phyloP scores from a whole-genome alignment of 2,797 vertebrate genomes.

The Phaenicophaeus curvirostris region DNA sequence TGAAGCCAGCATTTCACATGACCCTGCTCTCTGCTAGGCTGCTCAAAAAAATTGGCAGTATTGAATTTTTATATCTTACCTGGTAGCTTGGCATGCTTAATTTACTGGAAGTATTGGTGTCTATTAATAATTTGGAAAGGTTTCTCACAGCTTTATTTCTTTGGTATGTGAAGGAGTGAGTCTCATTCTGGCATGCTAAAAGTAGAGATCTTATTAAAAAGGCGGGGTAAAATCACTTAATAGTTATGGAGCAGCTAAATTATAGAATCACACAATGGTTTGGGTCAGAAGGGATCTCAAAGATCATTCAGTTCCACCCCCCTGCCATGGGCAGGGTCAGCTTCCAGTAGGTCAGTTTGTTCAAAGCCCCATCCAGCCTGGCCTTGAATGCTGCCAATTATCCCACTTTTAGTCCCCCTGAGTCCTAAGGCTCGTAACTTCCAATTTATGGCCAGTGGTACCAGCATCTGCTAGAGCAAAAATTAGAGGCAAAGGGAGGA shows the following conservation, averaged over 20 bases:
- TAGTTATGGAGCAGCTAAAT: background rate
- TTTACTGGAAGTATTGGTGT: background rate
- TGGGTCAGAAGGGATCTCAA: too few relatives aligned
- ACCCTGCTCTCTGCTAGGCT: background rate
- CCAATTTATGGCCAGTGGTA: background rate
- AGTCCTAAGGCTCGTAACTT: background rate
- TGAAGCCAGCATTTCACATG: background rate
- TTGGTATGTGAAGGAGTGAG: background rate
- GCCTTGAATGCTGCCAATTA: background rate
- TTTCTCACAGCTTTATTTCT: background rate
- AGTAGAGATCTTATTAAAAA: background rate
- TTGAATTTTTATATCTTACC: background rate
- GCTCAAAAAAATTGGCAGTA: background rate
- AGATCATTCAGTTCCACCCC: too few relatives aligned
- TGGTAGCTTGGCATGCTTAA: background rate
- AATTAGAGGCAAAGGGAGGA: background rate
- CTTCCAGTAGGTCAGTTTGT: too few relatives aligned
- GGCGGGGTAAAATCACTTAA: rapidly evolving
- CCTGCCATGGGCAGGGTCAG: too few relatives aligned
- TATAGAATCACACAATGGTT: too few relatives aligned
- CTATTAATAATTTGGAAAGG: background rate
- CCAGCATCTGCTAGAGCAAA: background rate
- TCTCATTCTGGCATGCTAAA: background rate
- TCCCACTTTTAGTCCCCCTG: background rate
- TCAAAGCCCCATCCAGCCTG: too few relatives aligned